These are phyloP conservation scores for Cerceris rybyensis DNA, from an alignment of 2,888 invertebrate species.

Conservation along the genomic window DNA sequence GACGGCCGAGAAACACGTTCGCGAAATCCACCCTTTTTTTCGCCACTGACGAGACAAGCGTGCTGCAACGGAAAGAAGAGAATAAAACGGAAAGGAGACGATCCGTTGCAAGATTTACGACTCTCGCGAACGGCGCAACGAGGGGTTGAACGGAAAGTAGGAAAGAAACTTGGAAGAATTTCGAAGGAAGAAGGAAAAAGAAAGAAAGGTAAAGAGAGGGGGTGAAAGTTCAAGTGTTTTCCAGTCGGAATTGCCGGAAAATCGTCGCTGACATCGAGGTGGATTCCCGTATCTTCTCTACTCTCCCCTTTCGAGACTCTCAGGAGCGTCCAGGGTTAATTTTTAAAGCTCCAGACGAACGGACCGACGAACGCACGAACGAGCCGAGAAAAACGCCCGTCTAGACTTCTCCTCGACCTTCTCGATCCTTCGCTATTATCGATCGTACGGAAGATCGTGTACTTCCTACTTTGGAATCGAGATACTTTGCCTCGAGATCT, in stretches of 20 bases:
- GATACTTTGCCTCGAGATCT: not conserved
- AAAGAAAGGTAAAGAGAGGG: not conserved
- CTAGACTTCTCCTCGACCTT: not conserved
- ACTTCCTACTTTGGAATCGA: not conserved
- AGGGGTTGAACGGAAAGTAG: slow-evolving; percentile 35
- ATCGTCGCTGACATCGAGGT: slow-evolving; percentile 58
- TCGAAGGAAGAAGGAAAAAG: not conserved
- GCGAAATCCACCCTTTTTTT: slow-evolving; percentile 21
- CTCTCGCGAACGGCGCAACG: slow-evolving; percentile 39
- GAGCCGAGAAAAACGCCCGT: not conserved
- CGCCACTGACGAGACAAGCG: slow-evolving; percentile 7
- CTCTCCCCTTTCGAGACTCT: not conserved
- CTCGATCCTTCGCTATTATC: slow-evolving; percentile 36
- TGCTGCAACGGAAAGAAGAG: slow-evolving; percentile 15
- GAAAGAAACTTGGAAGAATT: not conserved
- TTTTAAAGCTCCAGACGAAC: slow-evolving; percentile 58
- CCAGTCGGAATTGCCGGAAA: slow-evolving; percentile 49
- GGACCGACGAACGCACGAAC: slow-evolving; percentile 13
- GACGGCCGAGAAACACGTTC: slow-evolving; percentile 15
- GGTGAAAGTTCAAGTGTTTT: slow-evolving; percentile 22
- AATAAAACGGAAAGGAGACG: slow-evolving; percentile 45
- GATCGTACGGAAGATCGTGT: slow-evolving; percentile 40
- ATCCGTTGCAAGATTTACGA: slow-evolving; percentile 73
- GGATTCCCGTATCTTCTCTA: slow-evolving; percentile 38
- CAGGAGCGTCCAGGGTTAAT: slow-evolving; percentile 50